Conservation (phyloP, 2,888 invertebrate species). For the Stegophylla sp. region DNA sequence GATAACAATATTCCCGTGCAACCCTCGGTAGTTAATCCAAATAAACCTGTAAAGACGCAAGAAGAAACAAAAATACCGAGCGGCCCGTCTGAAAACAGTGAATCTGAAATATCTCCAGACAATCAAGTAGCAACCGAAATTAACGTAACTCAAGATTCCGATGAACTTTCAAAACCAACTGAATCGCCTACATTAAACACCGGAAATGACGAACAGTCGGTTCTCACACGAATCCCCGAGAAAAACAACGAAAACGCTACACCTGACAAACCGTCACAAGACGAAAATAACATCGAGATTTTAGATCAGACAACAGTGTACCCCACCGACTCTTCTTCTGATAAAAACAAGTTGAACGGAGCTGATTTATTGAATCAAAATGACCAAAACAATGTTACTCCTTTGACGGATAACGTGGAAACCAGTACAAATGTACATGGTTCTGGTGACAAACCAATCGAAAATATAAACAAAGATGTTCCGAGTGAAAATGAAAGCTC, state of each 20-base stretch:
- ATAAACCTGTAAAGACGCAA: not conserved
- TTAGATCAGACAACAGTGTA: conserved; percentile 2
- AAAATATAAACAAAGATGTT: not conserved
- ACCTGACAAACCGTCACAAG: conserved; percentile 10
- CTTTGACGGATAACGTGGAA: conserved; percentile 5
- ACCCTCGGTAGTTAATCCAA: not conserved
- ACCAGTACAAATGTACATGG: not conserved
- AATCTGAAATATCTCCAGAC: not conserved
- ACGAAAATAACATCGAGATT: conserved; percentile 5
- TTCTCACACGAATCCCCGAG: not conserved
- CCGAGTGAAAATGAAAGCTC: conserved; percentile 2
- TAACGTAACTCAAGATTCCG: conserved; percentile 2
- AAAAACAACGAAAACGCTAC: conserved; percentile 39
- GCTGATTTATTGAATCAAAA: not conserved
- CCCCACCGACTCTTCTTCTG: not conserved
- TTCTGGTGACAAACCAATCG: not conserved
- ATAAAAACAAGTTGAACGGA: conserved; percentile 4
- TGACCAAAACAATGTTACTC: not conserved
- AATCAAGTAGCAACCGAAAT: conserved; percentile 4
- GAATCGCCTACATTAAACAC: not conserved
- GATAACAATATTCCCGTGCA: conserved; percentile 14
- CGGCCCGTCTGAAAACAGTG: not conserved
- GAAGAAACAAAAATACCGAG: conserved; percentile 4
- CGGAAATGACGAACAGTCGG: not conserved
- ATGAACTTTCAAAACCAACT: not conserved